Conservation (phyloP, 2,888 invertebrate species). For the Neoascia interrupta region DNA sequence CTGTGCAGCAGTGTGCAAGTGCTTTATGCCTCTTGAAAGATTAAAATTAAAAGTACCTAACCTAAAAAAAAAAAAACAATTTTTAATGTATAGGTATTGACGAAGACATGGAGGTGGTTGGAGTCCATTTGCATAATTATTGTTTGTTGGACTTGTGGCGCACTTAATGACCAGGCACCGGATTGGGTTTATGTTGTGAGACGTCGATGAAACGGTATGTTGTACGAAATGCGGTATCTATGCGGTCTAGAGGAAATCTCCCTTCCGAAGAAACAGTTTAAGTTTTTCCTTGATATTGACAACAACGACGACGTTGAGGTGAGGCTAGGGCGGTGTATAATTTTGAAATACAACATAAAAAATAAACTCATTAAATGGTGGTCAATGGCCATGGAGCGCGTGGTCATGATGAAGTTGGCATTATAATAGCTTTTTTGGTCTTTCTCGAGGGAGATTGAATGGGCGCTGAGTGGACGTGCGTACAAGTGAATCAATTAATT, state of each 20-base stretch:
- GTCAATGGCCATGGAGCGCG: conserved; percentile 52
- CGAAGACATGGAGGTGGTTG: conserved; percentile 7
- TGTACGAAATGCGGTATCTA: conserved; percentile 29
- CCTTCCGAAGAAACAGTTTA: conserved; percentile 65
- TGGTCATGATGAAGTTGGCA: conserved; percentile 11
- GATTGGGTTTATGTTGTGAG: conserved; percentile 68
- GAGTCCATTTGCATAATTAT: conserved; percentile 67
- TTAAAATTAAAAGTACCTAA: conserved; percentile 57
- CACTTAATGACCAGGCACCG: conserved; percentile 68
- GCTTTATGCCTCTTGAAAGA: conserved; percentile 63
- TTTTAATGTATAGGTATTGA: conserved; percentile 19
- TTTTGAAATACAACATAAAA: conserved; percentile 15
- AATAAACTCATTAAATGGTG: conserved; percentile 49
- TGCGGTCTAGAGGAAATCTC: conserved; percentile 25
- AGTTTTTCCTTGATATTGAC: conserved; percentile 45
- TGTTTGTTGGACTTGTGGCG: conserved; percentile 69
- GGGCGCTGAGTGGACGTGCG: too few relatives aligned
- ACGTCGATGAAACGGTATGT: conserved; percentile 62
- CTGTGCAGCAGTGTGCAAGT: conserved; percentile 45
- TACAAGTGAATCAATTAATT: too few relatives aligned
- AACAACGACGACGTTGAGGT: neutral
- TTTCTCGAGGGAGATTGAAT: too few relatives aligned
- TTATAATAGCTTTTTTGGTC: too few relatives aligned
- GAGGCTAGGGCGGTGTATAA: neutral
- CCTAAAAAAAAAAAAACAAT: conserved; percentile 13